Conservation (phyloP, 2,113 vertebrate species). For the Passer montanus region DNA sequence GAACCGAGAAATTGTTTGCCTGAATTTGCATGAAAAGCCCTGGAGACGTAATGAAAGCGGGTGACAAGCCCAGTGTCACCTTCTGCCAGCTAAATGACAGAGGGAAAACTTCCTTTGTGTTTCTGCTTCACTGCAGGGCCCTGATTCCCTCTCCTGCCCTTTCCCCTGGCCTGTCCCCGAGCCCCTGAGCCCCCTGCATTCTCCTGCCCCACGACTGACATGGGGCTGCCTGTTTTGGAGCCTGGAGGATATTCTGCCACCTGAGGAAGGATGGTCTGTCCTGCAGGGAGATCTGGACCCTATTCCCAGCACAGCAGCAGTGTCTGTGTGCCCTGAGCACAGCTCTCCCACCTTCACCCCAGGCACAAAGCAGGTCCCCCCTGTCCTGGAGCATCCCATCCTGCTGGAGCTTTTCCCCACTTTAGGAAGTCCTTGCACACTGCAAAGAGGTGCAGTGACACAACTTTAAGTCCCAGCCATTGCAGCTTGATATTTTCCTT, state of each 20-base stretch:
- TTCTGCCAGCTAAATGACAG: conserved; percentile 5
- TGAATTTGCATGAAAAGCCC: conserved; percentile 73
- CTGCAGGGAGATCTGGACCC: accelerated
- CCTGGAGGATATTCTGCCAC: neutral
- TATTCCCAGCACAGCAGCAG: neutral
- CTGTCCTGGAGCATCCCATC: neutral
- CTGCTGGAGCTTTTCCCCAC: neutral
- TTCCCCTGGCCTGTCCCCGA: accelerated
- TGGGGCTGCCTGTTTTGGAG: neutral
- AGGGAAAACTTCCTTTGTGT: neutral
- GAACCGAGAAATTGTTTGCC: conserved; percentile 67
- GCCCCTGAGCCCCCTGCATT: accelerated
- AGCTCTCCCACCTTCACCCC: neutral
- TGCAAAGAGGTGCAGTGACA: neutral
- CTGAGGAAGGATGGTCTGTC: neutral
- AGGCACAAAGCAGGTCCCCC: neutral
- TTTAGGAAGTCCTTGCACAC: neutral
- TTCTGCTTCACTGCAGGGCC: conserved; percentile 22
- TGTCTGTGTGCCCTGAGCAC: neutral
- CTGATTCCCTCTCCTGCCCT: neutral
- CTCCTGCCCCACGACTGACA: accelerated
- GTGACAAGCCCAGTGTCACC: conserved; percentile 51
- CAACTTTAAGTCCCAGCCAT: neutral
- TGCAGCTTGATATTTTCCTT: neutral
- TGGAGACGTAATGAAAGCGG: conserved; percentile 50